These are phyloP conservation scores for Nasonia giraulti DNA, from an alignment of 1,140 invertebrate species.

Conservation along the genomic window DNA sequence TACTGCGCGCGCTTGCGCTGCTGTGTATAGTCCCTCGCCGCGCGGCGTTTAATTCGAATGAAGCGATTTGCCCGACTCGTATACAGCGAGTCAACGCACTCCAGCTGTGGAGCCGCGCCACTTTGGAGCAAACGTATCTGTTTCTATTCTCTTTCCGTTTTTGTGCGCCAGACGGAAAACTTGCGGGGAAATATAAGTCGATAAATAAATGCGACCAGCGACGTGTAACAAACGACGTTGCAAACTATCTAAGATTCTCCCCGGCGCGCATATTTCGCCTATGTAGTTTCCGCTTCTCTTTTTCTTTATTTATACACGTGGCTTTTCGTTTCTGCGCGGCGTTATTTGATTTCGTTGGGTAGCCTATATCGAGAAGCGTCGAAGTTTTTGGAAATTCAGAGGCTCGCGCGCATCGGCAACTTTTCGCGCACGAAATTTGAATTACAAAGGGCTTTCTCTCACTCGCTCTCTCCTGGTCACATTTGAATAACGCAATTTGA, in stretches of 20 bases:
- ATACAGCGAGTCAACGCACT: background rate
- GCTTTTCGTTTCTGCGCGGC: background rate
- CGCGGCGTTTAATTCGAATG: background rate
- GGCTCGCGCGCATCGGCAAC: conserved; percentile 31
- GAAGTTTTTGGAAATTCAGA: conserved; percentile 25
- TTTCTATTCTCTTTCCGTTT: too few species aligned
- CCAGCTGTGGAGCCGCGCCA: background rate
- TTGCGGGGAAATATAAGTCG: background rate
- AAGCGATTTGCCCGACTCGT: background rate
- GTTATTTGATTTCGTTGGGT: conserved; percentile 31
- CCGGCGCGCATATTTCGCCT: background rate
- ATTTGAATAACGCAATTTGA: conserved; percentile 51
- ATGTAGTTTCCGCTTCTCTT: conserved; percentile 11
- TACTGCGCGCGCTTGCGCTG: background rate
- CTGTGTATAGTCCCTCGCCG: too few species aligned
- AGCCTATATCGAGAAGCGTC: background rate
- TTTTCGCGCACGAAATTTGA: conserved; percentile 35
- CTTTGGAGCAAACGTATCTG: background rate
- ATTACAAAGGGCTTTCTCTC: conserved; percentile 35
- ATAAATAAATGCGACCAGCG: conserved; percentile 16
- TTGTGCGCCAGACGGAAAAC: background rate
- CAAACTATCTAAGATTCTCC: conserved; percentile 43
- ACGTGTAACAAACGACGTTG: conserved; percentile 1
- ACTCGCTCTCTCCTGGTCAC: background rate
- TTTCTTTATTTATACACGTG: background rate